Evolutionary conservation across 2,113 vertebrate species (phyloP).

Genomic region (Pangasianodon gigas): DNA sequence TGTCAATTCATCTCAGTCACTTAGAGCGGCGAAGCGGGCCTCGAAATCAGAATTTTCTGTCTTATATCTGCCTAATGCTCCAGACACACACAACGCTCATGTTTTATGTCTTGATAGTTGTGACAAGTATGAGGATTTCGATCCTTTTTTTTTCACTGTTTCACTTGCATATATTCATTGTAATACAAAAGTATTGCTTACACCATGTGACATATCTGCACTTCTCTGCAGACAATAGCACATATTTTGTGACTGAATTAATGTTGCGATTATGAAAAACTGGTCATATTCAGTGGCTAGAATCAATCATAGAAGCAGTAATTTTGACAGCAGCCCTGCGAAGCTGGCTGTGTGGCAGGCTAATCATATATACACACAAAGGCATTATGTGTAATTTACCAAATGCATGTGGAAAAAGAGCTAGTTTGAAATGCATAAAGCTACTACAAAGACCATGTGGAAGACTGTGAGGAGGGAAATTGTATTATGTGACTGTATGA

Average conservation of each 20-base stretch:
- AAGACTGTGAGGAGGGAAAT: background rate
- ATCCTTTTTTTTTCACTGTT: background rate
- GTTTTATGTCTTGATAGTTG: background rate
- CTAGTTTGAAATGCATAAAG: background rate
- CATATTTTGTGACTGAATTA: conserved; percentile 7
- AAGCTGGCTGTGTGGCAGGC: background rate
- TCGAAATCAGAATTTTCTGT: background rate
- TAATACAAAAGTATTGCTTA: conserved; percentile 10
- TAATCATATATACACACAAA: conserved; percentile 23
- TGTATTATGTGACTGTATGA: background rate
- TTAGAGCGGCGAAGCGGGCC: background rate
- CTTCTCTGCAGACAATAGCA: background rate
- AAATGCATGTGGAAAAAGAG: conserved; percentile 18
- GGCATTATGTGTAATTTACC: background rate
- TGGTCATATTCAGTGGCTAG: background rate
- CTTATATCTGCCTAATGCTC: conserved; percentile 23
- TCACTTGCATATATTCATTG: background rate
- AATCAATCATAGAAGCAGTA: conserved; percentile 6
- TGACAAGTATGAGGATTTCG: conserved; percentile 11
- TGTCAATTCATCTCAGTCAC: conserved; percentile 44
- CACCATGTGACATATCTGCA: background rate
- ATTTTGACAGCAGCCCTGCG: conserved; percentile 17
- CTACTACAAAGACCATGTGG: too few relatives aligned
- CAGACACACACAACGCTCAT: conserved; percentile 1
- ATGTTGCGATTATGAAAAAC: conserved; percentile 16